Conservation (phyloP, 2,113 vertebrate species). For the Nannobrachium achirus region DNA sequence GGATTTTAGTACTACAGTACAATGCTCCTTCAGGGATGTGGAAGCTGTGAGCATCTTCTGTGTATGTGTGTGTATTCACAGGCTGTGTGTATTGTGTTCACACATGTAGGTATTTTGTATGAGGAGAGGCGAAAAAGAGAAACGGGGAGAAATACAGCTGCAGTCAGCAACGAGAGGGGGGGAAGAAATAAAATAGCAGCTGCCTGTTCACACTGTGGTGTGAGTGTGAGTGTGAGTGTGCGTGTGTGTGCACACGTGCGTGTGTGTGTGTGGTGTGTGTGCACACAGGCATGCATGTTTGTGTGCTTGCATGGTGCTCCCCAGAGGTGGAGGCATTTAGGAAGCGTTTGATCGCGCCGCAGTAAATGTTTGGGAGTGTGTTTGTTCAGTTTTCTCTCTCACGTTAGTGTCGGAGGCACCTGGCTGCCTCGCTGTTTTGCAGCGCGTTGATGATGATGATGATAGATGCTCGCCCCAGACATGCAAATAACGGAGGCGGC, state of each 20-base stretch:
- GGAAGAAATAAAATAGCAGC: constrained; percentile 37
- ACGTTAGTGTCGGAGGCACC: constrained; percentile 34
- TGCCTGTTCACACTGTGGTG: constrained; percentile 13
- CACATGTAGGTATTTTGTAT: too few relatives aligned
- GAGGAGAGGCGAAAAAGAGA: constrained; percentile 42
- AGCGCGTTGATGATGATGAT: constrained; percentile 72
- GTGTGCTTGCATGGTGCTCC: constrained; percentile 7
- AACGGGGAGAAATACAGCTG: constrained; percentile 16
- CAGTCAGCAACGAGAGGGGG: constrained; percentile 2
- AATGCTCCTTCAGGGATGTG: constrained; percentile 24
- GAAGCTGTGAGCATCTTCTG: neutral
- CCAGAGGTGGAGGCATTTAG: constrained; percentile 58
- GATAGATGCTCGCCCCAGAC: constrained; percentile 76
- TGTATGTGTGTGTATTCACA: constrained; percentile 16
- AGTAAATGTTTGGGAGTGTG: constrained; percentile 57
- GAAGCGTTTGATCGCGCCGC: constrained; percentile 66
- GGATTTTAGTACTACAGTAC: neutral
- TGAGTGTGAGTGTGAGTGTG: too few relatives aligned
- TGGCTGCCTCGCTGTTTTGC: constrained; percentile 65
- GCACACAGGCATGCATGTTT: neutral
- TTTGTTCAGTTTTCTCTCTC: constrained; percentile 53
- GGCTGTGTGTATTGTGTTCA: too few relatives aligned
- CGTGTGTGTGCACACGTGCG: neutral
- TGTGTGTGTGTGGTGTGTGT: constrained; percentile 20
- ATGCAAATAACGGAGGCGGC: constrained; percentile 72